Percentiles rank a stretch among this genome's conserved stretches.
phyloP scores from a whole-genome alignment of 2,888 invertebrate genomes.

The Ecdyonurus torrentis region DNA sequence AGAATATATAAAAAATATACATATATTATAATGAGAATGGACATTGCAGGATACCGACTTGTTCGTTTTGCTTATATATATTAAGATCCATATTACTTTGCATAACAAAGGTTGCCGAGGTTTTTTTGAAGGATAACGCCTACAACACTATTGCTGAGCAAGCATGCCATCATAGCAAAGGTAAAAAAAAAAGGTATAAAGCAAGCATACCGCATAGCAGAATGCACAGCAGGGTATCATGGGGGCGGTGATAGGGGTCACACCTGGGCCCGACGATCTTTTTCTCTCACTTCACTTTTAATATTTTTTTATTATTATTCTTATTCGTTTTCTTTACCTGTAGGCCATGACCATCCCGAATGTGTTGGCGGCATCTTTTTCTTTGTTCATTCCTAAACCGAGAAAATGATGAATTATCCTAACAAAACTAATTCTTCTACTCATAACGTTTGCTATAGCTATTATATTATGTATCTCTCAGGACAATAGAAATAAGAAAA shows the following conservation, averaged over 20 bases:
- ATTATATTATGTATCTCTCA: too few relatives aligned
- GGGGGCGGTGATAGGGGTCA: background rate
- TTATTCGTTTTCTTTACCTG: too few relatives aligned
- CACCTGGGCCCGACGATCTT: background rate
- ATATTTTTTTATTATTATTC: too few relatives aligned
- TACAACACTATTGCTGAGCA: too few relatives aligned
- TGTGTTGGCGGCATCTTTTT: background rate
- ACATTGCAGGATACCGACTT: too few relatives aligned
- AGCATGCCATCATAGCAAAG: too few relatives aligned
- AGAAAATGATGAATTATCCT: constrained; percentile 2
- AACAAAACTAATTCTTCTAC: background rate
- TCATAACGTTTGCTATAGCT: background rate
- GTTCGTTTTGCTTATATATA: background rate
- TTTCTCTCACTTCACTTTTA: too few relatives aligned
- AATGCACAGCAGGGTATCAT: background rate
- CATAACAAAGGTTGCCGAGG: background rate
- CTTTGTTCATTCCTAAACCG: background rate
- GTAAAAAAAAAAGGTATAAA: too few relatives aligned
- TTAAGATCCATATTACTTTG: background rate
- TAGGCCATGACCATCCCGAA: too few relatives aligned
- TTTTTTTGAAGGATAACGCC: background rate
- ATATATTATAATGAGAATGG: too few relatives aligned
- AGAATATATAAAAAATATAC: too few relatives aligned
- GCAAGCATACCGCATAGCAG: too few relatives aligned
- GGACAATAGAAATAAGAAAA: background rate